These are phyloP conservation scores for Prosapia bicincta DNA, from an alignment of 2,888 invertebrate species.

Conservation along the genomic window DNA sequence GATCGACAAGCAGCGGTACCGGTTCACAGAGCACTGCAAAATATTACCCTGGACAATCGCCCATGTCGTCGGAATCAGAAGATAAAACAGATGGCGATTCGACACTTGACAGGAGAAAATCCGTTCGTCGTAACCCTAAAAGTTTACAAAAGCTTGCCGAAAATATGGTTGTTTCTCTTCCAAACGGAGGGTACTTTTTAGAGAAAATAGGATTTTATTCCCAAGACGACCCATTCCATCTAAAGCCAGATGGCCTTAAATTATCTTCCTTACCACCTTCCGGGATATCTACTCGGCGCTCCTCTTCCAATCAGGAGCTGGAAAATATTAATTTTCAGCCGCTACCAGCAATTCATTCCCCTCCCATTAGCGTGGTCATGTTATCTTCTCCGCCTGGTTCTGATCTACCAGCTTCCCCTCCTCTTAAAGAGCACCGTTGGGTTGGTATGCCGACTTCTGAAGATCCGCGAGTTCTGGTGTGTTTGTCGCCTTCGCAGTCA, in stretches of 20 bases:
- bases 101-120: not conserved
- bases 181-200: constrained; percentile 64
- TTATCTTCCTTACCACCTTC: constrained; percentile 15
- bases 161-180: constrained; percentile 60
- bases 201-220: constrained; percentile 27
- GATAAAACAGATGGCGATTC: constrained; percentile 11
- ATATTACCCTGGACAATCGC: constrained; percentile 24
- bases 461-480: constrained; percentile 27
- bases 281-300: constrained; percentile 15
- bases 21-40: constrained; percentile 28
- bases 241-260: not conserved
- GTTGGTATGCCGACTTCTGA: constrained; percentile 43
- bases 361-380: constrained; percentile 10
- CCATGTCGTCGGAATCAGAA: constrained; percentile 22
- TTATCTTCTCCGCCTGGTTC: constrained; percentile 23
- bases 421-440: constrained; percentile 38
- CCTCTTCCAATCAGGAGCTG: constrained; percentile 19
- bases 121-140: constrained; percentile 44
- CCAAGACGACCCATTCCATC: not conserved
- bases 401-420: constrained; percentile 11
- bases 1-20: constrained; percentile 27
- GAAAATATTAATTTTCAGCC: constrained; percentile 7
- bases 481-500: constrained; percentile 64
- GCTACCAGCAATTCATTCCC: not conserved
- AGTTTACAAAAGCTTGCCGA: constrained; percentile 63